Evolutionary conservation across 2,113 vertebrate species (phyloP), one percentile per base, ranked within the genome.

Genomic region (Paramormyrops kingsleyae): DNA sequence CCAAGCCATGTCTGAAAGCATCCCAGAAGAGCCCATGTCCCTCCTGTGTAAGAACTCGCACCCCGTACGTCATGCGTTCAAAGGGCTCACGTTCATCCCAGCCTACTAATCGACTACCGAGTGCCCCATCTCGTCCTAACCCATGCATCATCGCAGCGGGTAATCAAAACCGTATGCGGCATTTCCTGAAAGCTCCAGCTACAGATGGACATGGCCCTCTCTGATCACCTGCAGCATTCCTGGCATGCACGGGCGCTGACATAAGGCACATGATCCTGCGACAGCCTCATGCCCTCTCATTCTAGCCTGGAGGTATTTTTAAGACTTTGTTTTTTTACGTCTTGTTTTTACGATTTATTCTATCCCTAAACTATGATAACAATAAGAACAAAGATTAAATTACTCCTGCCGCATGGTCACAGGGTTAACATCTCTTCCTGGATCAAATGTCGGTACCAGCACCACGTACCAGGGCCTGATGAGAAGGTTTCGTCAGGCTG

Each of bases 401-500:
- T 39, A 2, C 6, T 15, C 70, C 70, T 39, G 70, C 13, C 15
- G 1, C 15, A 39, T 39, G 35, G 15, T 42, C 17, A 7, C 5
- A 19, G 31, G 31, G 35, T 39, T 17, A 17, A 42, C 35, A 19
- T 5, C 31, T 13, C 59, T 66, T 27, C 59, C 59, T 66, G 8
- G 59, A 66, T 66, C 9, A 66, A 66, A 66, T 27, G 47, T 31
- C 49, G 1, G 49, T 52, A 7, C 8, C 2, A 21, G 74, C 4
- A 27, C 53, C 59, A 90, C 96, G 96, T 94, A 99, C 98, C 97
- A 80, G 93, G 87, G 8, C 94, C 96, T 88, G 92, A 94, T 87
- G 96, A 94, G 89, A 96, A 96, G 42, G 93, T 93, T 88, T 96
- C 95, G 87, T 96, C 96, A 10, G 96, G 96, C 52, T 96, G 93